Conservation (phyloP, 2,113 vertebrate genomes). For the Astur gentilis region DNA sequence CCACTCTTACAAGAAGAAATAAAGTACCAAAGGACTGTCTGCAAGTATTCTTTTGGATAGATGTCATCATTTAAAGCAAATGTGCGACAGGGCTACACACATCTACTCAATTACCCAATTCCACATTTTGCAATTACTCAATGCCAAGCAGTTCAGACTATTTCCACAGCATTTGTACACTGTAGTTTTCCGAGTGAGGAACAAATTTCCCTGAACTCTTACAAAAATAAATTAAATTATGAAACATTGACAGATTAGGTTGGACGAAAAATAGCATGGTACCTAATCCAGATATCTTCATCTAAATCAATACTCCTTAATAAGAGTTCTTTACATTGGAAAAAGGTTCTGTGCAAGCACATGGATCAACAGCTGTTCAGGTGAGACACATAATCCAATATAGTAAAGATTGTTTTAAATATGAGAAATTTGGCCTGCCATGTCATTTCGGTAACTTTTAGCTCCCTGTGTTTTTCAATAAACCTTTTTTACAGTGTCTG, state of each 20-base stretch:
- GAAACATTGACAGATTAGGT: background rate
- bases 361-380: background rate
- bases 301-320: background rate
- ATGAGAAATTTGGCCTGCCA: background rate
- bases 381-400: background rate
- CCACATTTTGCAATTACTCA: background rate
- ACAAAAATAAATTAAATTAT: background rate
- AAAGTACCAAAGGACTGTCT: background rate
- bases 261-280: background rate
- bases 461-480: background rate
- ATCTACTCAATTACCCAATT: background rate
- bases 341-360: background rate
- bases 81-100: rapidly evolving
- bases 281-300: background rate
- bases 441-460: background rate
- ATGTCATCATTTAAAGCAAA: background rate
- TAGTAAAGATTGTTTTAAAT: background rate
- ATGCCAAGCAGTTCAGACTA: background rate
- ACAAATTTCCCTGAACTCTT: background rate
- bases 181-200: background rate
- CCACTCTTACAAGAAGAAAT: background rate
- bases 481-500: background rate
- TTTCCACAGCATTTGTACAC: background rate
- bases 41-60: background rate
- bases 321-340: background rate